phyloP scores from a whole-genome alignment of 2,797 vertebrate species.

The Spinus pinus region DNA sequence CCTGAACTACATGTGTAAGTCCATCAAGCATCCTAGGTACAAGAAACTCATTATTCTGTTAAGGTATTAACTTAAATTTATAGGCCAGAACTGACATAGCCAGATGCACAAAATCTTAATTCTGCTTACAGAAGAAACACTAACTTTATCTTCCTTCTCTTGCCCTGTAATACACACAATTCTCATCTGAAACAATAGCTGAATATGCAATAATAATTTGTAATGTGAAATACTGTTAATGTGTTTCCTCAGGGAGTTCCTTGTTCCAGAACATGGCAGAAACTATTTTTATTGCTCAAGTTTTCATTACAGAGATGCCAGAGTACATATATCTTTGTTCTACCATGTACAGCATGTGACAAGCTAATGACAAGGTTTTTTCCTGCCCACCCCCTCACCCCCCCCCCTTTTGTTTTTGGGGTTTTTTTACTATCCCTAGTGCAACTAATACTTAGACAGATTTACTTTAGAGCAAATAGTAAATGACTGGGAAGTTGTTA shows the following conservation, averaged over 20 bases:
- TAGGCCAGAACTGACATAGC: not conserved
- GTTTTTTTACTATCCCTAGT: slow-evolving; percentile 14
- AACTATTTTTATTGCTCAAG: slow-evolving; percentile 61
- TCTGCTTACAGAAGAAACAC: slow-evolving; percentile 26
- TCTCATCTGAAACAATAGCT: slow-evolving; percentile 56
- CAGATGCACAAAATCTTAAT: slow-evolving; percentile 26
- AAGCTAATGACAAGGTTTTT: slow-evolving; percentile 47
- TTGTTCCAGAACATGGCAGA: slow-evolving; percentile 15
- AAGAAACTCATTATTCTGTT: not conserved
- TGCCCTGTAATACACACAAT: not conserved
- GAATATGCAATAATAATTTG: slow-evolving; percentile 56
- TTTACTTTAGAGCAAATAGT: slow-evolving; percentile 65
- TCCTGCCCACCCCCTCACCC: not conserved
- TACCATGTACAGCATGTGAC: slow-evolving; percentile 24
- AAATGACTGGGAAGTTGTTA: slow-evolving; percentile 53
- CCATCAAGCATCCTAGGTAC: not conserved
- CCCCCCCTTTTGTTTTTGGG: not conserved
- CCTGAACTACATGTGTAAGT: not conserved
- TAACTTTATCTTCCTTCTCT: not conserved
- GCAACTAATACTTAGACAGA: slow-evolving; percentile 70
- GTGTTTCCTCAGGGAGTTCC: slow-evolving; percentile 40
- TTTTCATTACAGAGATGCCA: slow-evolving; percentile 70
- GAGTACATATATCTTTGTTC: slow-evolving; percentile 53
- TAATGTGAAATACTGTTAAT: slow-evolving; percentile 63
- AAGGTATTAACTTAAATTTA: slow-evolving; percentile 8